Conservation (phyloP, 2,888 invertebrate genomes). For the Synanthedon formicaeformis region DNA sequence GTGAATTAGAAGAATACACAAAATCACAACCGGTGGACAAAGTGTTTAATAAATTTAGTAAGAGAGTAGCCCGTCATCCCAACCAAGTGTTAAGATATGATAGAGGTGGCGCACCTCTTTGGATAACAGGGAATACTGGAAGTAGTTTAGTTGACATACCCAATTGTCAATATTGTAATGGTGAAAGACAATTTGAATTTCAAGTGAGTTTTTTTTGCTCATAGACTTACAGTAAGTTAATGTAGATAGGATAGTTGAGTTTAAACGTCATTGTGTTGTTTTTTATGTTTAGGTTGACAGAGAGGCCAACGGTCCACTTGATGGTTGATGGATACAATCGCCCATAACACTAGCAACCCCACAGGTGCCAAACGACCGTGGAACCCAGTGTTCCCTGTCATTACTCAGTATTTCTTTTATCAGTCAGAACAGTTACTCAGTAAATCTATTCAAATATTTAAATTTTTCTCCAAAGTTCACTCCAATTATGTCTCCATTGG, state of each 20-base stretch:
- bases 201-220: slow-evolving; percentile 67
- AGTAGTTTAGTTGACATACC: slow-evolving; percentile 71
- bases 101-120: slow-evolving; percentile 82
- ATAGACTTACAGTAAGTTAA: not conserved
- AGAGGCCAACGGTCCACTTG: too few species aligned
- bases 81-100: slow-evolving; percentile 88
- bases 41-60: slow-evolving; percentile 81
- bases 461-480: too few species aligned
- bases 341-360: too few species aligned
- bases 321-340: too few species aligned
- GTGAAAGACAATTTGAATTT: slow-evolving; percentile 88
- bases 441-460: too few species aligned
- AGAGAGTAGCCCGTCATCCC: slow-evolving; percentile 76
- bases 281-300: too few species aligned
- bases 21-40: slow-evolving; percentile 75
- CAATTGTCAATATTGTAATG: slow-evolving; percentile 79
- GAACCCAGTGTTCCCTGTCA: too few species aligned
- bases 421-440: too few species aligned
- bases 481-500: too few species aligned
- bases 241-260: not conserved
- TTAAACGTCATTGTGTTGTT: not conserved
- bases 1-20: slow-evolving; percentile 79
- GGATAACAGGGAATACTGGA: slow-evolving; percentile 76
- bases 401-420: too few species aligned
- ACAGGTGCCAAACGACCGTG: too few species aligned